phyloP scores from a whole-genome alignment of 2,797 vertebrate genomes.

The Myripristis jacobus region DNA sequence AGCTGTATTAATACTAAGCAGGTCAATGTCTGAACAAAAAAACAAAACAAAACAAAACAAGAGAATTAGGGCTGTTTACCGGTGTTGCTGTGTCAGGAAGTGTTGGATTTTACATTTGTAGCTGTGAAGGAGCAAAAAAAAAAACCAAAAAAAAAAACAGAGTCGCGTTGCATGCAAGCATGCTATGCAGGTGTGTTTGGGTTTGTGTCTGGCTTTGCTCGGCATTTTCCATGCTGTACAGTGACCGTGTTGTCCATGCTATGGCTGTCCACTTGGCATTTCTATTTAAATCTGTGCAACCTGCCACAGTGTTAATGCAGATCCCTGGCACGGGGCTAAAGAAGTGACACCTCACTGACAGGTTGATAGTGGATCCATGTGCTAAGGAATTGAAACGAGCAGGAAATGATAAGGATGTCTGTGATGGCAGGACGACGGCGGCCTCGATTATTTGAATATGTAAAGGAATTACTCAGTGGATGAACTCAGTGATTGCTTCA shows the following conservation, averaged over 20 bases:
- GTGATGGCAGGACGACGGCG: not conserved
- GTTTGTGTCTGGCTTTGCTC: slow-evolving; percentile 1
- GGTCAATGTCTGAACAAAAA: slow-evolving; percentile 30
- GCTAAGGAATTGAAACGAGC: not conserved
- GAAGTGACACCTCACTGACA: slow-evolving; percentile 16
- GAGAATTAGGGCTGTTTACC: slow-evolving; percentile 22
- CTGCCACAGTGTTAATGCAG: slow-evolving; percentile 22
- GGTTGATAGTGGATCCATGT: not conserved
- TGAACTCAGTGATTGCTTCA: not conserved
- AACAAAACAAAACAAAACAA: not conserved
- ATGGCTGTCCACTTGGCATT: slow-evolving; percentile 43
- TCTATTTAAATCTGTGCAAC: slow-evolving; percentile 51
- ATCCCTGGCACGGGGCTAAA: slow-evolving; percentile 32
- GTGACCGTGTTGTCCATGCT: slow-evolving; percentile 29
- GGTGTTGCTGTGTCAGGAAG: not conserved
- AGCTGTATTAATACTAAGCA: slow-evolving; percentile 60
- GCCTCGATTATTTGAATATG: slow-evolving; percentile 29
- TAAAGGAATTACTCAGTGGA: not conserved
- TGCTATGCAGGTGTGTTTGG: not conserved
- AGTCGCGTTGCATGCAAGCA: not conserved
- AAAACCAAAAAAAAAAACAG: too few relatives aligned
- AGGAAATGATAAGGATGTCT: slow-evolving; percentile 3
- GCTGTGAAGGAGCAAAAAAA: not conserved
- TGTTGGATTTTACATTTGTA: not conserved
- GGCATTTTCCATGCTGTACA: slow-evolving; percentile 8